Evolutionary conservation across 2,113 vertebrate genomes (phyloP).

Genomic region (Ceyx cyanopectus): DNA sequence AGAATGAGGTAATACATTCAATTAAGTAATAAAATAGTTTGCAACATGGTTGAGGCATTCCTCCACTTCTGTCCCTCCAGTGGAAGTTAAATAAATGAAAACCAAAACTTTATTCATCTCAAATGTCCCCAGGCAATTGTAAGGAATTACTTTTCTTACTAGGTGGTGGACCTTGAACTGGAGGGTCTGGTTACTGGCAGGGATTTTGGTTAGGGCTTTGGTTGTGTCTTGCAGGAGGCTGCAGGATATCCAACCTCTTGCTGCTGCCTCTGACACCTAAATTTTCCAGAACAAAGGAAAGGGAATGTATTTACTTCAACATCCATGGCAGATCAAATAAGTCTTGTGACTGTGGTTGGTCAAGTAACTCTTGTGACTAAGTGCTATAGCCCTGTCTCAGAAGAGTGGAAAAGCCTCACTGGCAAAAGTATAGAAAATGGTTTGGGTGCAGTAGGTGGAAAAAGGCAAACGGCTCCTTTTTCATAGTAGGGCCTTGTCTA

Average conservation of each 20-base stretch:
- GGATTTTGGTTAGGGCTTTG: neutral
- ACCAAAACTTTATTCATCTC: neutral
- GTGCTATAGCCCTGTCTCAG: neutral
- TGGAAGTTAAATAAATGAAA: neutral
- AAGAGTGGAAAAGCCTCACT: neutral
- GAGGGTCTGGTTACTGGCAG: accelerated
- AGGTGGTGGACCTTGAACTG: neutral
- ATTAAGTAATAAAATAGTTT: neutral
- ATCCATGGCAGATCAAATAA: neutral
- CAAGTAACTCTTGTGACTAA: neutral
- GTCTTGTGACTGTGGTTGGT: neutral
- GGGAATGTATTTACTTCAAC: neutral
- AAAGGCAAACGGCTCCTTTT: neutral
- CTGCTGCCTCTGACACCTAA: neutral
- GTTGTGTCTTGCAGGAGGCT: neutral
- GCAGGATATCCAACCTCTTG: neutral
- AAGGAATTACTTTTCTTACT: neutral
- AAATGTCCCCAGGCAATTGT: neutral
- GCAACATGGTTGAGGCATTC: neutral
- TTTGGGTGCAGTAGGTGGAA: neutral
- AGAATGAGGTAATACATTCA: neutral
- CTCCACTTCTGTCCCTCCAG: neutral
- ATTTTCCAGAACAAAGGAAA: neutral
- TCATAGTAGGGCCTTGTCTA: neutral
- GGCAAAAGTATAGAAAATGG: neutral